Evolutionary conservation across 2,888 invertebrate species (phyloP).

Genomic region (Agriopis aurantiaria): DNA sequence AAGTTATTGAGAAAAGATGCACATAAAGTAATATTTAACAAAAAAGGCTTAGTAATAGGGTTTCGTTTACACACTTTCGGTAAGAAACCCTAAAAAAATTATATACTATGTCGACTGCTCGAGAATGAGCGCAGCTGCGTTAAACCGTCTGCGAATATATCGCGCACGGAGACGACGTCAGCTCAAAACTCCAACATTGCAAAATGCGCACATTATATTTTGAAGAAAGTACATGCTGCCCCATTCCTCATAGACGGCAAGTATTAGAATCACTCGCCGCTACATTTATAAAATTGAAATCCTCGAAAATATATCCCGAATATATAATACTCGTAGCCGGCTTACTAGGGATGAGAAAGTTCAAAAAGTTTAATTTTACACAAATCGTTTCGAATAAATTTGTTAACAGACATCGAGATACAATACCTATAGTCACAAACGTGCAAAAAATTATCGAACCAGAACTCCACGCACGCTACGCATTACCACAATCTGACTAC

Average conservation of each 20-base stretch:
- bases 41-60: no score
- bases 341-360: constrained; percentile 14
- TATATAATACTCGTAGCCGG: neutral
- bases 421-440: no score
- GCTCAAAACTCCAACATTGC: neutral
- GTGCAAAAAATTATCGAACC: no score
- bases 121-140: no score
- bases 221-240: neutral
- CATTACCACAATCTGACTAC: no score
- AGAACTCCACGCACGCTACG: no score
- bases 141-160: neutral
- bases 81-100: no score
- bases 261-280: constrained; percentile 16
- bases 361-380: no score
- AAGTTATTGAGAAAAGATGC: no score
- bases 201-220: neutral
- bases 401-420: no score
- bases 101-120: neutral
- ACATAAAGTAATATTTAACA: no score
- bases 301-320: constrained; percentile 18
- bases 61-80: no score
- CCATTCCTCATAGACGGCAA: constrained; percentile 16
- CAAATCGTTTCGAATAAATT: neutral
- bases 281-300: constrained; percentile 35
- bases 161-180: neutral